Evolutionary conservation across 2,797 vertebrate genomes (phyloP).

Genomic region (Pristis pectinata): DNA sequence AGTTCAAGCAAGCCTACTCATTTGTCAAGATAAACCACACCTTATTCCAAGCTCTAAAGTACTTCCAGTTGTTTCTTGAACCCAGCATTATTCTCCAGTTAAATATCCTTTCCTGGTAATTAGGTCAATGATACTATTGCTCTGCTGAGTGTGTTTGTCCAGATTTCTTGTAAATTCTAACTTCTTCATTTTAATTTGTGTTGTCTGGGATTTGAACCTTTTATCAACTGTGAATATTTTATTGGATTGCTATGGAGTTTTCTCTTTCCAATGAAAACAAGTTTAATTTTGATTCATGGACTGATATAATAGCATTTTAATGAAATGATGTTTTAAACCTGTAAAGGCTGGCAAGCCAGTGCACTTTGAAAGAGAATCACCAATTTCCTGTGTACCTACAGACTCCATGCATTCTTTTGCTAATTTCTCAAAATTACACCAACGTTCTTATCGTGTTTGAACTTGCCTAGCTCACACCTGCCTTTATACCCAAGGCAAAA

Average conservation of each 20-base stretch:
- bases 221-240: not conserved
- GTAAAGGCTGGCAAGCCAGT: not conserved
- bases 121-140: not conserved
- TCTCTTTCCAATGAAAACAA: not conserved
- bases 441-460: not conserved
- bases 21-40: not conserved
- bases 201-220: not conserved
- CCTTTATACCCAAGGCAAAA: not conserved
- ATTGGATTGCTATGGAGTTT: not conserved
- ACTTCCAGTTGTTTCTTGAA: not conserved
- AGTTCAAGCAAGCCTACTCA: not conserved
- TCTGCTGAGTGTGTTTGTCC: not conserved
- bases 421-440: not conserved
- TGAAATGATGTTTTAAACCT: not conserved
- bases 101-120: not conserved
- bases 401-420: not conserved
- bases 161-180: not conserved
- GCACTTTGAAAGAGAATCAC: not conserved
- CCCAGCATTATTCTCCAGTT: not conserved
- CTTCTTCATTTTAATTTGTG: not conserved
- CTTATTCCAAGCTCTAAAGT: not conserved
- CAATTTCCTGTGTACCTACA: not conserved
- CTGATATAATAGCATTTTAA: not conserved
- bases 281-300: not conserved
- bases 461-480: constrained; percentile 10